Conservation (phyloP, 2,113 vertebrate genomes). For the Pipa parva region DNA sequence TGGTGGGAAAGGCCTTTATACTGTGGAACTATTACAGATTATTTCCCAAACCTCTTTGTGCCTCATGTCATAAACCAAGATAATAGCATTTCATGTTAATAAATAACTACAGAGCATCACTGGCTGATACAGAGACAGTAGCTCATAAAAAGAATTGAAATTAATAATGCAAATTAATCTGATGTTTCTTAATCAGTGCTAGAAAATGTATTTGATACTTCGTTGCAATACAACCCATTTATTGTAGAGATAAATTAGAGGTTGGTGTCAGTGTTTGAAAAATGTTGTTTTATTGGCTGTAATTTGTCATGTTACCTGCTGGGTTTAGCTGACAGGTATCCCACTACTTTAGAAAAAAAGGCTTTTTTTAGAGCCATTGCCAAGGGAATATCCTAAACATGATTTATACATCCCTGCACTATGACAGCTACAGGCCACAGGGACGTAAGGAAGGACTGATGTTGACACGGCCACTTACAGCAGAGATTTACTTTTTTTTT, state of each 20-base stretch:
- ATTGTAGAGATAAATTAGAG: constrained; percentile 88
- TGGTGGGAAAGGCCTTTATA: too few species aligned
- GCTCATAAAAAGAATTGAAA: constrained; percentile 72
- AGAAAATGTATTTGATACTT: constrained; percentile 83
- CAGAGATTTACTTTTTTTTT: constrained; percentile 4
- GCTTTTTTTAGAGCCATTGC: constrained; percentile 76
- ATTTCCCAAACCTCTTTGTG: too few species aligned
- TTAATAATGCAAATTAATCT: constrained; percentile 85
- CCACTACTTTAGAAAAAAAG: constrained; percentile 84
- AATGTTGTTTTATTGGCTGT: constrained; percentile 91
- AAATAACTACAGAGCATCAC: constrained; percentile 19
- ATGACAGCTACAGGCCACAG: constrained; percentile 34
- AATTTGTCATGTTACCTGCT: constrained; percentile 88
- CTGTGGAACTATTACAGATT: too few species aligned
- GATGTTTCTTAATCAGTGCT: constrained; percentile 81
- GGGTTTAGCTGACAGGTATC: constrained; percentile 85
- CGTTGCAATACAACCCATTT: constrained; percentile 82
- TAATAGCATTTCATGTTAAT: not conserved
- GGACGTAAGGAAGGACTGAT: constrained; percentile 30
- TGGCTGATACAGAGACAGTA: constrained; percentile 19
- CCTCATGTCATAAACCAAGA: too few species aligned
- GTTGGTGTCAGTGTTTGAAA: constrained; percentile 88
- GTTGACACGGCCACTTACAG: constrained; percentile 32
- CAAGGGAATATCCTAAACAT: constrained; percentile 85
- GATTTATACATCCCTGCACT: constrained; percentile 92